phyloP scores from a whole-genome alignment of 2,113 vertebrate genomes.

The Canis aureus region DNA sequence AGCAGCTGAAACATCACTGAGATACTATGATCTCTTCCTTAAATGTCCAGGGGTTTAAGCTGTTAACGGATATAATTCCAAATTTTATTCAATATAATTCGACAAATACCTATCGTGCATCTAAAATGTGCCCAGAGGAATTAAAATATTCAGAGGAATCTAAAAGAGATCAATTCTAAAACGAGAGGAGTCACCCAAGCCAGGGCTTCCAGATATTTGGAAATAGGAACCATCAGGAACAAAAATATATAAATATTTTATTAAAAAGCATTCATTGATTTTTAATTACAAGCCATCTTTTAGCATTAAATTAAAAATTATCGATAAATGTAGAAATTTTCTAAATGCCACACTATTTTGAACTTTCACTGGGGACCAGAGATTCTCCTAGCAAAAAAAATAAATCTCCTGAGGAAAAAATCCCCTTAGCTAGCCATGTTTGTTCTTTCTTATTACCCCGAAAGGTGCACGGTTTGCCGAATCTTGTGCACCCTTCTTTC shows the following conservation, averaged over 20 bases:
- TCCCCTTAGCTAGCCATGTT: background rate
- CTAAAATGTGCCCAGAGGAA: background rate
- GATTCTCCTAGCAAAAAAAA: background rate
- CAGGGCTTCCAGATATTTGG: background rate
- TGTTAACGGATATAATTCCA: conserved; percentile 56
- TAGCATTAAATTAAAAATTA: background rate
- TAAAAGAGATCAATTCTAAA: conserved; percentile 23
- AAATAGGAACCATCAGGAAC: background rate
- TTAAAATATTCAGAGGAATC: background rate
- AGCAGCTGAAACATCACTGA: conserved; percentile 51
- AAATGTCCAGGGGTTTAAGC: conserved; percentile 58
- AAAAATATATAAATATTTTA: background rate
- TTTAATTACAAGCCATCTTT: background rate
- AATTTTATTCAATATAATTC: conserved; percentile 51
- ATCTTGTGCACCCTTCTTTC: background rate
- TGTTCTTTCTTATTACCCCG: background rate
- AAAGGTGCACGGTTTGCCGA: background rate
- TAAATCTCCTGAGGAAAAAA: background rate
- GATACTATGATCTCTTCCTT: conserved; percentile 55
- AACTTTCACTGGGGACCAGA: background rate
- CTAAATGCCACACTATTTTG: background rate
- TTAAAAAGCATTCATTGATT: background rate
- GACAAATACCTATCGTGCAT: background rate
- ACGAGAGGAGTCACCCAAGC: background rate
- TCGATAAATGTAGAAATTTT: background rate